Conservation (phyloP, 2,797 vertebrate genomes). For the Agapornis canus region DNA sequence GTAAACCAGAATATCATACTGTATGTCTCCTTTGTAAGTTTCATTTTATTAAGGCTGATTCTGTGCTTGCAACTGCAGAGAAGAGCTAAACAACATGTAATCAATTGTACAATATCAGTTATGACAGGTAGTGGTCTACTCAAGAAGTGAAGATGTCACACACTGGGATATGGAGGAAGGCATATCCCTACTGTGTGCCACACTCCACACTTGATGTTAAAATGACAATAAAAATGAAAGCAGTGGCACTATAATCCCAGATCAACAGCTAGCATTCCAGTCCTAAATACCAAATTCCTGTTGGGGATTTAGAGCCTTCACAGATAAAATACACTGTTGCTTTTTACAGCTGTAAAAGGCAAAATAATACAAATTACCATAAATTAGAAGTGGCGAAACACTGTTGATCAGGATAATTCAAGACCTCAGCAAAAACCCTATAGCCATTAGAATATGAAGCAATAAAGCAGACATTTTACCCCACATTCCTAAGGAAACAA, state of each 20-base stretch:
- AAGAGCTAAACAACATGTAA: background rate
- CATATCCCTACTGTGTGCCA: background rate
- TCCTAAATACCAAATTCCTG: background rate
- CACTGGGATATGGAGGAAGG: background rate
- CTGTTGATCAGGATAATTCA: background rate
- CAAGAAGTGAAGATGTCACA: background rate
- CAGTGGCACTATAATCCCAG: background rate
- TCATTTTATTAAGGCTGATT: background rate
- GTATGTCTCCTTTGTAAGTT: background rate
- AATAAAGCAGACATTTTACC: background rate
- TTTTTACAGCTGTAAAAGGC: background rate
- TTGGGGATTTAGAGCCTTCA: background rate
- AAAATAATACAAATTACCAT: background rate
- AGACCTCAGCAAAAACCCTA: background rate
- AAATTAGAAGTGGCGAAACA: background rate
- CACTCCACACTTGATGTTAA: background rate
- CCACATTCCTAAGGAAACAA: background rate
- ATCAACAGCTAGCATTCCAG: conserved; percentile 11
- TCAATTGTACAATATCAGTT: background rate
- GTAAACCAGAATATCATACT: background rate
- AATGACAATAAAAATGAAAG: background rate
- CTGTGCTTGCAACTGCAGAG: background rate
- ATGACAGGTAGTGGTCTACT: background rate
- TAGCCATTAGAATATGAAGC: background rate
- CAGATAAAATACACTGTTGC: background rate